phyloP scores from a whole-genome alignment of 2,888 invertebrate species.

The Oconnorella tubifera region DNA sequence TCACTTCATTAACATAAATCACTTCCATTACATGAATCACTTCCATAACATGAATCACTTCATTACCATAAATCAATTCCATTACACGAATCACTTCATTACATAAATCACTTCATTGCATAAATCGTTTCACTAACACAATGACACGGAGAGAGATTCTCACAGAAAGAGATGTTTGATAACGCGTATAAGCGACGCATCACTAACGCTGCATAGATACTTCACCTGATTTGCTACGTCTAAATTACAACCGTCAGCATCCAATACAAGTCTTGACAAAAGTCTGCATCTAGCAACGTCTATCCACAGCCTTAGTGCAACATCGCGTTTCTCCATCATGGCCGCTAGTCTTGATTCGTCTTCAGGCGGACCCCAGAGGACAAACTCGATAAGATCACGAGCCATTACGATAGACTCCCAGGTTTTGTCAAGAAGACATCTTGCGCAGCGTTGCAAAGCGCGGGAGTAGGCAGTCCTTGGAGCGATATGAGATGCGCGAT shows the following conservation, averaged over 20 bases:
- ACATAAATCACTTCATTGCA: too few species aligned
- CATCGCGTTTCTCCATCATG: constrained; percentile 5
- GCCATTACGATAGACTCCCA: constrained; percentile 7
- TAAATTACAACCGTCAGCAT: not conserved
- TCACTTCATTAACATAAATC: too few species aligned
- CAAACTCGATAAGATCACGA: constrained; percentile 14
- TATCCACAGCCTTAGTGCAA: constrained; percentile 16
- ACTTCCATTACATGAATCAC: too few species aligned
- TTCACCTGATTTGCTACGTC: constrained; percentile 14
- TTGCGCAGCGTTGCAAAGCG: constrained; percentile 3
- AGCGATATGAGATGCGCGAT: not conserved
- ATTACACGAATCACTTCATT: too few species aligned
- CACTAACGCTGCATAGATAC: constrained; percentile 15
- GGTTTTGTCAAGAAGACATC: not conserved
- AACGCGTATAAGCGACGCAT: constrained; percentile 7
- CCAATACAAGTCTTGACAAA: constrained; percentile 11
- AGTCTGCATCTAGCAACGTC: constrained; percentile 12
- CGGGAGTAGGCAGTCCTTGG: constrained; percentile 12
- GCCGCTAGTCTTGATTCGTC: constrained; percentile 11
- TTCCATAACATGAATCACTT: not conserved
- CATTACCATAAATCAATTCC: too few species aligned
- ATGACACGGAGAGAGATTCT: not conserved
- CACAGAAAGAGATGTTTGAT: constrained; percentile 12
- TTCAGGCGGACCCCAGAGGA: constrained; percentile 19
- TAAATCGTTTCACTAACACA: not conserved